Evolutionary conservation across 2,797 vertebrate species (phyloP).

Genomic region (Orientallactaga sibirica): DNA sequence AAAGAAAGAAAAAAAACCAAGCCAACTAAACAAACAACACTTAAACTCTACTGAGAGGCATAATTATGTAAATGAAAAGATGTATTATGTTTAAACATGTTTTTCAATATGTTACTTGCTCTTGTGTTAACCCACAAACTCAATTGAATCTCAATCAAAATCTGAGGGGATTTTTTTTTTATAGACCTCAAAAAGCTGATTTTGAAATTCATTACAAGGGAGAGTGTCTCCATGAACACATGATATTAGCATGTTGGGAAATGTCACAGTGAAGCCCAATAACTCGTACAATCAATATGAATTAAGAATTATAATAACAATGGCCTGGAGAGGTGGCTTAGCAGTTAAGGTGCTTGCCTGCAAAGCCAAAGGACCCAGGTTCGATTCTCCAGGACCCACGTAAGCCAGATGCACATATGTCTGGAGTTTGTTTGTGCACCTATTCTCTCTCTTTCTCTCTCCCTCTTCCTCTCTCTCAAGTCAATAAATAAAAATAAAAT

Average conservation of each 20-base stretch:
- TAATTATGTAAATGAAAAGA: conserved; percentile 19
- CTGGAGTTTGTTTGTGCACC: too few species aligned
- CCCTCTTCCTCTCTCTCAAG: too few species aligned
- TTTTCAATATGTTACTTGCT: background rate
- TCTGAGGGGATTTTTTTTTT: conserved; percentile 42
- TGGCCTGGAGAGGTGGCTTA: too few species aligned
- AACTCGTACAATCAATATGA: background rate
- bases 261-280: background rate
- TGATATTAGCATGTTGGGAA: background rate
- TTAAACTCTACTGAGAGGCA: conserved; percentile 8
- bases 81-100: background rate
- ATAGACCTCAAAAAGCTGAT: background rate
- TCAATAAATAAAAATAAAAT: too few species aligned
- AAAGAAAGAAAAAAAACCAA: too few species aligned
- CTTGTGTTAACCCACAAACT: conserved; percentile 39
- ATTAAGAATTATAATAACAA: background rate
- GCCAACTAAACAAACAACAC: background rate
- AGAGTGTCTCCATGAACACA: background rate
- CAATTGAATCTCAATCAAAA: background rate
- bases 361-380: too few species aligned
- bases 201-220: background rate
- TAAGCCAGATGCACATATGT: too few species aligned
- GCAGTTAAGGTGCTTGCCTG: too few species aligned
- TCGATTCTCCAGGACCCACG: too few species aligned
- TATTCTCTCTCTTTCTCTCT: too few species aligned